These are phyloP conservation scores for Salarias fasciatus DNA, from an alignment of 2,797 vertebrate species.

Conservation along the genomic window DNA sequence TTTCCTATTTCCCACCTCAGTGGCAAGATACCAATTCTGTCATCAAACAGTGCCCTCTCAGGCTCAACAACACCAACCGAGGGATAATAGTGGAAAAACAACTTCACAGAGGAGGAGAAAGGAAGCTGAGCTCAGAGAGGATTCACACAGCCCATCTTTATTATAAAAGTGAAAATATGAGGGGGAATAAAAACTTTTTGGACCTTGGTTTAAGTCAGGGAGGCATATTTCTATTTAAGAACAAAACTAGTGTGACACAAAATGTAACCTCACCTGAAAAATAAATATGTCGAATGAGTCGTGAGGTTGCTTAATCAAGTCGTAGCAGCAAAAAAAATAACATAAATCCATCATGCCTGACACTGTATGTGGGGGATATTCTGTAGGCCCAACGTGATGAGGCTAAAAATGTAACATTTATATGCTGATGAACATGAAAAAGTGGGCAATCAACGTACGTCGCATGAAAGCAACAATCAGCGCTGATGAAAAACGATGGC, in stretches of 20 bases:
- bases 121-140: neutral
- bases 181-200: neutral
- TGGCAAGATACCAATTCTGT: constrained; percentile 68
- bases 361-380: neutral
- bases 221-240: too few relatives aligned
- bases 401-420: constrained; percentile 26
- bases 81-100: constrained; percentile 61
- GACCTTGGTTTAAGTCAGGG: too few relatives aligned
- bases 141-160: constrained; percentile 10
- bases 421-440: constrained; percentile 43
- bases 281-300: too few relatives aligned
- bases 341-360: neutral
- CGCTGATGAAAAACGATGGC: constrained; percentile 47
- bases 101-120: constrained; percentile 33
- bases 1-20: constrained; percentile 68
- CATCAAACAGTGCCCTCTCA: constrained; percentile 67
- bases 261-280: too few relatives aligned
- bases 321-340: neutral
- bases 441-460: constrained; percentile 45
- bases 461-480: constrained; percentile 47
- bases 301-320: constrained; percentile 8
- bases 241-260: too few relatives aligned
- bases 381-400: constrained; percentile 10
- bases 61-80: constrained; percentile 51
- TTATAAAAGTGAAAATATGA: neutral